Evolutionary conservation across 2,888 invertebrate genomes (phyloP).

Genomic region (Caradrina kadenii): DNA sequence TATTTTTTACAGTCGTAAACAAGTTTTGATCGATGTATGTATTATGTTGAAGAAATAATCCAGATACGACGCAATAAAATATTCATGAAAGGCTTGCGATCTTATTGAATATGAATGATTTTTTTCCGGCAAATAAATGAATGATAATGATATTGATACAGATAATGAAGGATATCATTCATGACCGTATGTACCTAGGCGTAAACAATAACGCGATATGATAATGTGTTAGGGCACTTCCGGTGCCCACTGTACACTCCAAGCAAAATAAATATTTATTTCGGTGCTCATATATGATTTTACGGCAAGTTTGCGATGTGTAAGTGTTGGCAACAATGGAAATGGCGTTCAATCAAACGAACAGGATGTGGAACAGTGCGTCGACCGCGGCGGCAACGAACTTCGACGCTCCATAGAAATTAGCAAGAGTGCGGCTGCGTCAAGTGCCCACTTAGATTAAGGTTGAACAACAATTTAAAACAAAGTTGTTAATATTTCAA

Average conservation of each 20-base stretch:
- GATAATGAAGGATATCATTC: constrained; percentile 48
- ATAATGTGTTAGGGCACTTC: constrained; percentile 68
- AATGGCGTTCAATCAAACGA: constrained; percentile 73
- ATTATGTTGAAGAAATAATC: constrained; percentile 45
- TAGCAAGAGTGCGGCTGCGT: constrained; percentile 64
- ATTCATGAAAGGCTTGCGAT: constrained; percentile 25
- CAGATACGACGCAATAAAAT: constrained; percentile 45
- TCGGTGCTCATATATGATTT: constrained; percentile 63
- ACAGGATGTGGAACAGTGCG: constrained; percentile 84
- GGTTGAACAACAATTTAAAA: constrained; percentile 23
- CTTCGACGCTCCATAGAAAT: constrained; percentile 76
- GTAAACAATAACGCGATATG: constrained; percentile 72
- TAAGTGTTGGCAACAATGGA: constrained; percentile 77
- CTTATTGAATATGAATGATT: constrained; percentile 40
- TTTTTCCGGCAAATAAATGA: constrained; percentile 24
- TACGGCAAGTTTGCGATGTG: constrained; percentile 64
- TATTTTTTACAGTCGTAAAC: constrained; percentile 53
- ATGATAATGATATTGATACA: too few relatives aligned
- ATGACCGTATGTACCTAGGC: constrained; percentile 49
- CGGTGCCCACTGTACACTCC: constrained; percentile 61
- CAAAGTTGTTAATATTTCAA: constrained; percentile 24
- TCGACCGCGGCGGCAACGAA: constrained; percentile 82
- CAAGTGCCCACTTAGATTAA: constrained; percentile 48
- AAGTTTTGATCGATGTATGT: constrained; percentile 51
- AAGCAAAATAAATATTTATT: constrained; percentile 72